Evolutionary conservation across 2,113 vertebrate species (phyloP).

Genomic region (Centropus unirufus): DNA sequence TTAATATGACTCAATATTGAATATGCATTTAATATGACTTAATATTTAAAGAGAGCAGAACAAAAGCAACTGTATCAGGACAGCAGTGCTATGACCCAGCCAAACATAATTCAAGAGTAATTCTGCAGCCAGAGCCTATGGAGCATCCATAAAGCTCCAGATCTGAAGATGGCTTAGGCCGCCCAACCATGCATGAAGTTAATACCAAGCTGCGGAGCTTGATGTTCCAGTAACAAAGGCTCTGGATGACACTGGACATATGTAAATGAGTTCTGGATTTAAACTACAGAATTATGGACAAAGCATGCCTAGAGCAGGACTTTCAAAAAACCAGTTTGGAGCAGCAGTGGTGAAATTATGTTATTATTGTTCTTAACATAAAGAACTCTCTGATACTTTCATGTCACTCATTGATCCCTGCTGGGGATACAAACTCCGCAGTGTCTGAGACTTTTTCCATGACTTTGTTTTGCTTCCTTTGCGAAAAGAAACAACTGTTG

Average conservation of each 20-base stretch:
- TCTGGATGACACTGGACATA: not conserved
- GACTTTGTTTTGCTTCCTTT: conserved; percentile 34
- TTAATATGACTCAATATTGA: not conserved
- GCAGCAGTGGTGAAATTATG: not conserved
- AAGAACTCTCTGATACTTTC: conserved; percentile 18
- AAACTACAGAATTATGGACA: not conserved
- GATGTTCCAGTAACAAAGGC: not conserved
- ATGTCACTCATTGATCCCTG: not conserved
- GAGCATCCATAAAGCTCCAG: not conserved
- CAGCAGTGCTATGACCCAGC: not conserved
- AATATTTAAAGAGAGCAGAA: not conserved
- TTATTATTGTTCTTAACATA: not conserved
- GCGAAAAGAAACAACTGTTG: conserved; percentile 45
- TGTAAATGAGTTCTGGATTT: not conserved
- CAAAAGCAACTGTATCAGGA: conserved; percentile 10
- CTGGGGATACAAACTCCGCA: conserved; percentile 3
- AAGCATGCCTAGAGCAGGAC: not conserved
- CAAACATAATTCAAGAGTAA: not conserved
- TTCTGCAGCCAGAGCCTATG: not conserved
- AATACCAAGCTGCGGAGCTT: not conserved
- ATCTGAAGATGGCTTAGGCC: not conserved
- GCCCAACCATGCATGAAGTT: not conserved
- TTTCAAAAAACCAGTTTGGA: not conserved
- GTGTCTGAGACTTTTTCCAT: conserved; percentile 17
- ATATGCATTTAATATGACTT: not conserved